phyloP scores from a whole-genome alignment of 23 tunicate genomes.

The Trididemnum clinides region DNA sequence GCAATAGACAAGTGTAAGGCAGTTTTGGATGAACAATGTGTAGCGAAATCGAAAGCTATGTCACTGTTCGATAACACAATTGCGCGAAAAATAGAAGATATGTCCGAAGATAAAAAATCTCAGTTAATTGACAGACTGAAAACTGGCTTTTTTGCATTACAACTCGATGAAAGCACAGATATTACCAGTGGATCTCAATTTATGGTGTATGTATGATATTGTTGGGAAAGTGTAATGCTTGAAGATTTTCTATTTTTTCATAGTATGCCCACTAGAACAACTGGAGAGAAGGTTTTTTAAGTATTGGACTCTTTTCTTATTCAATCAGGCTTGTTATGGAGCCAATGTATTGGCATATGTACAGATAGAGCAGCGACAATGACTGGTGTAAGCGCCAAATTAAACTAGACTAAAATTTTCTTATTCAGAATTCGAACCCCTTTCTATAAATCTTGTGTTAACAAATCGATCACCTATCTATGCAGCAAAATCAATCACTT shows the following conservation, averaged over 20 bases:
- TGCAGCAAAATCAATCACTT: too few relatives aligned
- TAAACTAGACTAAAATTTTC: too few relatives aligned
- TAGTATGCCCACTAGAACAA: background rate
- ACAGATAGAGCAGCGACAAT: background rate
- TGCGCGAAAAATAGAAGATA: background rate
- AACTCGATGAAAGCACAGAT: background rate
- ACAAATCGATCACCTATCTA: too few relatives aligned
- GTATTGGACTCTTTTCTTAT: background rate
- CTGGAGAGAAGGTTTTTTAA: background rate
- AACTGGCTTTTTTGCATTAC: background rate
- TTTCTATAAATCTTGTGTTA: too few relatives aligned
- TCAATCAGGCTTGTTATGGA: background rate
- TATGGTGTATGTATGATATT: too few relatives aligned
- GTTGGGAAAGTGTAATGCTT: background rate
- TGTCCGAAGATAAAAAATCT: background rate
- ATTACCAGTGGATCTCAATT: background rate
- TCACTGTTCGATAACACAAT: background rate
- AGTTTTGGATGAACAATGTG: background rate
- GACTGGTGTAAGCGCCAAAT: too few relatives aligned
- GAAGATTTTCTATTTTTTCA: background rate
- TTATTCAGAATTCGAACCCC: too few relatives aligned
- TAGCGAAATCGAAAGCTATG: background rate
- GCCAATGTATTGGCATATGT: background rate
- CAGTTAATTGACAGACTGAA: background rate
- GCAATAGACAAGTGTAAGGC: background rate